Evolutionary conservation across 2,888 invertebrate species (phyloP), one percentile per base, ranked within the genome.

Genomic region (Perizoma flavofasciatum): DNA sequence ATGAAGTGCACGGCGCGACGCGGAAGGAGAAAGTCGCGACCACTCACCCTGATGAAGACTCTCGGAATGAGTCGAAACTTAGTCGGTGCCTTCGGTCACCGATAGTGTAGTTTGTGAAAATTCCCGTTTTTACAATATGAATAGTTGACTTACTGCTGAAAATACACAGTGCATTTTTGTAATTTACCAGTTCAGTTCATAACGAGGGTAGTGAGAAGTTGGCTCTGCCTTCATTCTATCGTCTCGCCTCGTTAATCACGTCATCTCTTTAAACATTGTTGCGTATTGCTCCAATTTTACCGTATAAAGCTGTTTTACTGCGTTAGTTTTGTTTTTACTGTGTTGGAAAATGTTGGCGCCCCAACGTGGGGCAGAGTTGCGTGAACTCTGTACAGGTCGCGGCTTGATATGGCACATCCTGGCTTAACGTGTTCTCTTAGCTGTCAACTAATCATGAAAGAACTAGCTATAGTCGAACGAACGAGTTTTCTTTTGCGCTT

Each of bases 211-310:
- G 57, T 33, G 11, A 44, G 35, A 57, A 58, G 41, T 67, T 65
- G 65, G 62, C 61, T 63, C 22, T 47, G 55, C 45, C 59, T 49
- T 59, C 51, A 45, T 59, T 51, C 55, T 50, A 55, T 49, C 49
- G 56, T 59, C 59, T 47, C 53, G 45, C 47, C 44, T 59, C 56
- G 65, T 67, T 64, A 65, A 66, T 59, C 45, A 50, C 59, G 61
- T 60, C 60, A 65, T 68, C 55, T 65, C 59, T 59, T 40, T 62
- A 56, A 67, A 69, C 62, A 65, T 59, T 55, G 63, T 65, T 58
- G 56, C 41, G 55, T 63, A 59, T 59, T 59, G 59, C 54, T 61
- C 53, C 52, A 50, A 66, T 53, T 60, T 66, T 59, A 52, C 47
- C 7, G 62, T 60, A 55, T 58, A 57, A 65, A 69, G 61, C 52